Base-by-base conservation (phyloP, 1,140 invertebrate genomes). In the Pseudomyrmex cubaensis region DNA sequence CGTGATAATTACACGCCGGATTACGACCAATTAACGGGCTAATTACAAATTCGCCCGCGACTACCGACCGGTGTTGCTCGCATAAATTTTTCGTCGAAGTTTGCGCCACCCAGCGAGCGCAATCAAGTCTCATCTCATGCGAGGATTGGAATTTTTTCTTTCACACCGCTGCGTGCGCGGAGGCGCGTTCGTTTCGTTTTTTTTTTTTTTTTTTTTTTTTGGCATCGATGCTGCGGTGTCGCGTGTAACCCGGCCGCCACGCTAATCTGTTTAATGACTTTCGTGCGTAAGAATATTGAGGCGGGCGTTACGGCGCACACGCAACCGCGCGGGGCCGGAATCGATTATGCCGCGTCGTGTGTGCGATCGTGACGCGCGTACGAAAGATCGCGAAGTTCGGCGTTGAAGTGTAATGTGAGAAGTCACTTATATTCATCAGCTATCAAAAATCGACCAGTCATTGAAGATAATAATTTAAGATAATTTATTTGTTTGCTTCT, bases 1-100 rank as follows among this genome's bases (percentile, higher is more conserved):
- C 56, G n/a, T 25, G 56, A 85, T 92, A 92, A 93, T 93, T 93
- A 93, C 91, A 93, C 92, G 91, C 86, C 85, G 89, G 85, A 91
- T 93, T 91, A 92, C 67, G 86, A 67, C 90, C 92, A 94, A 94
- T 94, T 93, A 92, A 93, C 92, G 90, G 90, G 91, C 90, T 93
- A 93, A 93, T 94, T 93, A 93, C 90, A 87, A 88, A 93, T 93
- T 93, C 91, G 91, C 84, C 82, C 22, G 61, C 57, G 80, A 82
- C 80, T 85, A 87, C 61, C 46, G 25, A 70, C 17, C n/a, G 44
- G n/a, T 44, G 54, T 46, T 50, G 13, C 46, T 12, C 52, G 44
- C 48, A 52, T 66, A 87, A 64, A 66, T 46, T 4, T 17, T 48
- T 15, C 44, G 35, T 17, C 1, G 62, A 22, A 17, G 10, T 4